phyloP scores from a whole-genome alignment of 23 tunicate genomes.

The Styela plicata region DNA sequence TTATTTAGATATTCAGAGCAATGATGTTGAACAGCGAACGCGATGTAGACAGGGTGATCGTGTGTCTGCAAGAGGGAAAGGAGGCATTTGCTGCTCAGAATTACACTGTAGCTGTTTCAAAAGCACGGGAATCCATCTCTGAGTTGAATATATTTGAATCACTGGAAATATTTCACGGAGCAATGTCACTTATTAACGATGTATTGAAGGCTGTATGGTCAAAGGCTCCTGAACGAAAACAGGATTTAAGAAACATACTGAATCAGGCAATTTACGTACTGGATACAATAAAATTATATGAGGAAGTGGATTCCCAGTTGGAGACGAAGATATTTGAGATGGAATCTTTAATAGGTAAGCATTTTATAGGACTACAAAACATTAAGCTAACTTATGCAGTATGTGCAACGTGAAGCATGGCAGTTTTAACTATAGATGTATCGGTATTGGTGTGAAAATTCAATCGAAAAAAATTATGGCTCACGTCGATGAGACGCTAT shows the following conservation, averaged over 20 bases:
- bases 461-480: no score
- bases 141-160: neutral
- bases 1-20: no score
- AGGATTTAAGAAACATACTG: neutral
- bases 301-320: neutral
- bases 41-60: neutral
- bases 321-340: neutral
- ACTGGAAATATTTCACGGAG: neutral
- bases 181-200: neutral
- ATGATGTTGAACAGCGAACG: no score
- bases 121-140: neutral
- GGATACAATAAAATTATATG: neutral
- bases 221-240: neutral
- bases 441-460: no score
- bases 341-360: no score
- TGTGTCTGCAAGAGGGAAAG: neutral
- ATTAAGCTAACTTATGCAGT: no score
- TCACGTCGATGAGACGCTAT: no score
- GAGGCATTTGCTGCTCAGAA: neutral
- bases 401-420: no score
- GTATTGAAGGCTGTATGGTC: neutral
- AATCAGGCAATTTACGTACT: neutral
- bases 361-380: no score
- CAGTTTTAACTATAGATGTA: no score
- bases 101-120: neutral